Evolutionary conservation across 2,113 vertebrate species (phyloP).

Genomic region (Megaleporinus macrocephalus): DNA sequence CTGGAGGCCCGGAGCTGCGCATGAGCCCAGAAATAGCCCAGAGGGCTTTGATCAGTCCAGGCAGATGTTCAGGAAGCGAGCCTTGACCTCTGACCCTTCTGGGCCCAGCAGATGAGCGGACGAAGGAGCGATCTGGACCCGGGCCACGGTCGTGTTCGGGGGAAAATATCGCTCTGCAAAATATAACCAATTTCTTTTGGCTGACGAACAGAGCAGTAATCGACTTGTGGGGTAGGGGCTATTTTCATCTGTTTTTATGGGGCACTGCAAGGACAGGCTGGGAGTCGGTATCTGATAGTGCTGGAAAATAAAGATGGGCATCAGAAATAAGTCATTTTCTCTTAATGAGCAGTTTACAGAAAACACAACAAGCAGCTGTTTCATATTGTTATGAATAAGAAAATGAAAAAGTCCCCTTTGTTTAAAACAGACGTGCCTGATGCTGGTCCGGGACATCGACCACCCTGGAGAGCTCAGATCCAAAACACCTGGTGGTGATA

Average conservation of each 20-base stretch:
- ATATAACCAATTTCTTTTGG: background rate
- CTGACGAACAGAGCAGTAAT: conserved; percentile 5
- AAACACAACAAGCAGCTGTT: too few species aligned
- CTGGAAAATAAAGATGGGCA: background rate
- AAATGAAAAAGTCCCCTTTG: too few species aligned
- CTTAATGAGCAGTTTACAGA: background rate
- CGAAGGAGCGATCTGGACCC: conserved; percentile 49
- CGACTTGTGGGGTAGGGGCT: background rate
- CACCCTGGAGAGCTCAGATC: too few species aligned
- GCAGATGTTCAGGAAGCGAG: conserved; percentile 78
- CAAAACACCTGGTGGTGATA: too few species aligned
- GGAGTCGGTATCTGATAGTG: background rate
- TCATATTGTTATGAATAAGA: too few species aligned
- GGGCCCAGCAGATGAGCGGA: conserved; percentile 62
- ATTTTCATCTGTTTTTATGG: conserved; percentile 7
- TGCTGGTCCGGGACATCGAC: too few species aligned
- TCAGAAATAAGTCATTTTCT: background rate
- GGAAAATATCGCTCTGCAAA: background rate
- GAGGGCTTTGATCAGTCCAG: conserved; percentile 69
- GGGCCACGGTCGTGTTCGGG: conserved; percentile 36
- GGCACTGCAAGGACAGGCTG: background rate
- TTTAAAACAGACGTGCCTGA: too few species aligned
- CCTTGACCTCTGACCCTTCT: conserved; percentile 60
- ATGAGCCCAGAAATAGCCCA: conserved; percentile 70
- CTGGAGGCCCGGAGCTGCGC: conserved; percentile 64